Evolutionary conservation across 2,113 vertebrate species (phyloP).

Genomic region (Phainopepla nitens): DNA sequence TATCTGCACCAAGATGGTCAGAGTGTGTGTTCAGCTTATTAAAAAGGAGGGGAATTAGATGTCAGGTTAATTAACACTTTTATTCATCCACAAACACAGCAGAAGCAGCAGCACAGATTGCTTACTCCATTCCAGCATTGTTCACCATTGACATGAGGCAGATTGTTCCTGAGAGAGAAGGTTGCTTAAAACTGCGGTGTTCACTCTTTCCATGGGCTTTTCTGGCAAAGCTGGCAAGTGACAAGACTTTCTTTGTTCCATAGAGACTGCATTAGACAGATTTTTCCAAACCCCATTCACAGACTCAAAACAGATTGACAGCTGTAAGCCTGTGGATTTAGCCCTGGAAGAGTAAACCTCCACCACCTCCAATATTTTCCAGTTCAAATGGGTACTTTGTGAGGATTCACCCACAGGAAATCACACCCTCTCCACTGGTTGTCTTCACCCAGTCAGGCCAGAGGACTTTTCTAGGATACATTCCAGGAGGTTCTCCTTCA

Average conservation of each 20-base stretch:
- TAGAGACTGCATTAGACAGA: neutral
- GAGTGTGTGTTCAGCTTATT: neutral
- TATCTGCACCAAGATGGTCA: neutral
- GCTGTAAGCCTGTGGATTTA: neutral
- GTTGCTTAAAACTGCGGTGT: neutral
- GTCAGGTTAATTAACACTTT: neutral
- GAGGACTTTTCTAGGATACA: neutral
- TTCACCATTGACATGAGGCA: neutral
- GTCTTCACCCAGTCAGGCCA: neutral
- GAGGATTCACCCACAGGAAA: neutral
- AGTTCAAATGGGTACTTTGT: neutral
- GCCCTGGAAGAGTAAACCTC: neutral
- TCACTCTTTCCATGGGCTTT: neutral
- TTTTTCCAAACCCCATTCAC: neutral
- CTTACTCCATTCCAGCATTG: accelerated
- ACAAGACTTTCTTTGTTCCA: neutral
- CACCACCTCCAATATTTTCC: neutral
- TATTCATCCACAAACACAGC: neutral
- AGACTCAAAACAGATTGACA: neutral
- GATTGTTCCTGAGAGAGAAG: neutral
- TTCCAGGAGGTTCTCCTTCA: neutral
- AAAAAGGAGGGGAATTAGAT: neutral
- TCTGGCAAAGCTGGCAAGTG: neutral
- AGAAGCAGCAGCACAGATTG: neutral
- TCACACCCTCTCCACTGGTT: neutral